Base-by-base conservation (phyloP, 1,140 invertebrate species). In the Drosophila sulfurigaster region DNA sequence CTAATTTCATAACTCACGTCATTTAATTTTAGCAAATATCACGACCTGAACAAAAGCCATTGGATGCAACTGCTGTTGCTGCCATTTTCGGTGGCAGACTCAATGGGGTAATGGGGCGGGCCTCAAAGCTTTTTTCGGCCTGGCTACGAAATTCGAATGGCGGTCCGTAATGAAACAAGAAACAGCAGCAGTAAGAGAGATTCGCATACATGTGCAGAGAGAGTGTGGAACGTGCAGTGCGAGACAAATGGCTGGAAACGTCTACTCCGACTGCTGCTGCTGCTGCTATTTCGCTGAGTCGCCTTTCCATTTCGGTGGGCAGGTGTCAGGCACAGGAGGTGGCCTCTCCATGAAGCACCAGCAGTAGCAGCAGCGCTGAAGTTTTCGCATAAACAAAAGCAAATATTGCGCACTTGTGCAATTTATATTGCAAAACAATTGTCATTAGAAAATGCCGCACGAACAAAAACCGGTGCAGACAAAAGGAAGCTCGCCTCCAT, bases 391-490 rank as follows among this genome's bases (percentile, higher is more conserved):
- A 89, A 89, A 89, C 85, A 89, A 89, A 89, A 82, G 85, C 89
- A 91, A 91, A 91, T 91, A 91, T 91, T 91, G 89, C 80, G 89
- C 89, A 91, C 89, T 91, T 91, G 89, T 91, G 89, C 90, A 91
- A 90, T 91, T 91, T 91, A 91, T 91, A 91, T 89, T 86, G 82
- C 89, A 91, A 91, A 91, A 89, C 89, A 91, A 91, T 91, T 91
- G 89, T 91, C 89, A 91, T 91, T 91, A 91, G 88, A 91, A 88
- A 91, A 91, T 91, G 88, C 75, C 75, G 87, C 82, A 90, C 86
- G 86, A 90, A 90, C 82, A 90, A 90, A 90, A 90, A 90, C 11
- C 82, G 87, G 56, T 63, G 79, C 79, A 91, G 76, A 90, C 86
- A 90, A 82, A 25, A 85, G 78, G 79, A 66, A 75, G 72, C 78